Conservation (phyloP, 1,140 invertebrate genomes). For the Asobara japonica region DNA sequence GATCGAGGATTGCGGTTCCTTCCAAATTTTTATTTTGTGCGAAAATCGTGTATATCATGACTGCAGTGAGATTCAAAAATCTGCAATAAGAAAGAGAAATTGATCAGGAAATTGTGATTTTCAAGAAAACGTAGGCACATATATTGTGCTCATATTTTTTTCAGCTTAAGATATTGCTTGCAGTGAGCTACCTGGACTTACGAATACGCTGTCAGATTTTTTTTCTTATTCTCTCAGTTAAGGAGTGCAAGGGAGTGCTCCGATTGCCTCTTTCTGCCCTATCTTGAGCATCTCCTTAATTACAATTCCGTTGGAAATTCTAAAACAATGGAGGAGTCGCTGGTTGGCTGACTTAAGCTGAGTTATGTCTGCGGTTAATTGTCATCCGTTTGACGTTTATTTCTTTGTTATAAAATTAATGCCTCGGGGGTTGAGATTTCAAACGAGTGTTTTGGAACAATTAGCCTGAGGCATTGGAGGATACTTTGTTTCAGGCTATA, state of each 20-base stretch:
- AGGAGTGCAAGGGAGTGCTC: background rate
- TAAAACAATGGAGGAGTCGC: conserved; percentile 45
- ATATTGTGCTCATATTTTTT: too few relatives aligned
- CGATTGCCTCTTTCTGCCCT: conserved; percentile 17
- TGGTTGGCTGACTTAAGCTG: conserved; percentile 10
- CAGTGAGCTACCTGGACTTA: background rate
- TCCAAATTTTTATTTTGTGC: too few relatives aligned
- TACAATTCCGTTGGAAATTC: conserved; percentile 51
- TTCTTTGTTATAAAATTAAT: background rate
- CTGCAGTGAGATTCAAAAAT: too few relatives aligned
- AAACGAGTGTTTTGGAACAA: background rate
- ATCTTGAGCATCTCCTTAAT: conserved; percentile 54
- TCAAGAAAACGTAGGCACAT: too few relatives aligned
- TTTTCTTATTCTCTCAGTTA: background rate
- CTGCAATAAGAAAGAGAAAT: too few relatives aligned
- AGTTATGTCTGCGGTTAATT: conserved; percentile 7
- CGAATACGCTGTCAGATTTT: background rate
- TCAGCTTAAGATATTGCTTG: too few relatives aligned
- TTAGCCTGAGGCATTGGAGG: background rate
- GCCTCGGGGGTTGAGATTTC: background rate
- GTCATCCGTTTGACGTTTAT: conserved; percentile 1
- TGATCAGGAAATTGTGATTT: too few relatives aligned
- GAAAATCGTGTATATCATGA: too few relatives aligned
- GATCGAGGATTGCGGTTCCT: too few relatives aligned
- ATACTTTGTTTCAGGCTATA: background rate